These are phyloP conservation scores for Oligia strigilis DNA, from an alignment of 2,888 invertebrate genomes.

Conservation along the genomic window DNA sequence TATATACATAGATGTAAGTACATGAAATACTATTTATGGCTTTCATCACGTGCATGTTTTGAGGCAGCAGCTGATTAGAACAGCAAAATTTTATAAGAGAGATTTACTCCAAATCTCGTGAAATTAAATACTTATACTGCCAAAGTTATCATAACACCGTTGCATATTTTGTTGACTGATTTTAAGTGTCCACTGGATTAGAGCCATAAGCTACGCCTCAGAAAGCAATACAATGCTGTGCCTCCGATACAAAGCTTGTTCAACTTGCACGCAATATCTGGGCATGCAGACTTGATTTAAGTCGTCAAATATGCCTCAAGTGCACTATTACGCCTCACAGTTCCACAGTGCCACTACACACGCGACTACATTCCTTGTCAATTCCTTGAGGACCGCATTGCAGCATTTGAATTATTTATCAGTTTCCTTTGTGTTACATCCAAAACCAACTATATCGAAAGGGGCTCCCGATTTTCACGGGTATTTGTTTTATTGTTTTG, in stretches of 20 bases:
- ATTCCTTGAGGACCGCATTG: conserved; percentile 85
- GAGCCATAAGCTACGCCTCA: background rate
- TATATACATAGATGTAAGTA: background rate
- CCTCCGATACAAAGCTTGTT: conserved; percentile 33
- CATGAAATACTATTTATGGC: background rate
- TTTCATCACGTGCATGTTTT: background rate
- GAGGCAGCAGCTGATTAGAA: background rate
- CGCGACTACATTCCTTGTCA: conserved; percentile 79
- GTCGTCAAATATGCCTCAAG: conserved; percentile 67
- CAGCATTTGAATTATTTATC: conserved; percentile 88
- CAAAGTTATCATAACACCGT: background rate
- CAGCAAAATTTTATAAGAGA: background rate
- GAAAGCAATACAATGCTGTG: background rate
- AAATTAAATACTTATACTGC: background rate
- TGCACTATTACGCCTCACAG: conserved; percentile 69
- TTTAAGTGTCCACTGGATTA: background rate
- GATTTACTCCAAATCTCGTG: background rate
- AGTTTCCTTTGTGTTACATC: conserved; percentile 80
- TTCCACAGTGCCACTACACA: conserved; percentile 69
- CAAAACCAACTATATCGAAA: conserved; percentile 77
- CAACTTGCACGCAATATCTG: conserved; percentile 45
- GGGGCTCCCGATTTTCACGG: conserved; percentile 70
- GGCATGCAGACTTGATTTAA: conserved; percentile 52
- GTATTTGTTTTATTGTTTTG: conserved; percentile 63
- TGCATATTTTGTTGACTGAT: background rate